These are phyloP conservation scores for Colletes latitarsis DNA, from an alignment of 1,140 invertebrate species.

Conservation along the genomic window DNA sequence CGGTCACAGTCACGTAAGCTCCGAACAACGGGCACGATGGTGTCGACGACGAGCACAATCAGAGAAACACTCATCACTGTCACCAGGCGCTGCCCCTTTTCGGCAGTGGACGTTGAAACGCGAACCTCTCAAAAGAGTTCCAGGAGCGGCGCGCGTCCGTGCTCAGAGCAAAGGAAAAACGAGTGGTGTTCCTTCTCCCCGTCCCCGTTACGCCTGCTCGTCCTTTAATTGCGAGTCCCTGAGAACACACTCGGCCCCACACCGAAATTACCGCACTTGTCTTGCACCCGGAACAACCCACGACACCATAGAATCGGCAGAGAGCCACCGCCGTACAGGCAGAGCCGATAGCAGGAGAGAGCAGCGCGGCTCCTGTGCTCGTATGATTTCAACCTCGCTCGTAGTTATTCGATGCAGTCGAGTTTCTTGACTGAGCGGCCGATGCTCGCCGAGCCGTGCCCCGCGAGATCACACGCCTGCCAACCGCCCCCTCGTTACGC, in stretches of 20 bases:
- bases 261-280: neutral
- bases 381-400: slow-evolving; percentile 35
- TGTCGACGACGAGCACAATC: slow-evolving; percentile 33
- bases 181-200: neutral
- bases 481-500: slow-evolving; percentile 27
- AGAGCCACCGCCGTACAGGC: slow-evolving; percentile 17
- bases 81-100: slow-evolving; percentile 36
- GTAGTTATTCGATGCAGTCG: slow-evolving; percentile 73
- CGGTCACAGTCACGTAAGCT: slow-evolving; percentile 63
- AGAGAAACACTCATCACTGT: slow-evolving; percentile 63
- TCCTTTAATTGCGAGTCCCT: slow-evolving; percentile 21
- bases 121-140: slow-evolving; percentile 11
- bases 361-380: slow-evolving; percentile 51
- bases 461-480: slow-evolving; percentile 58
- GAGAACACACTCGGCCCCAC: neutral
- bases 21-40: slow-evolving; percentile 16
- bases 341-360: slow-evolving; percentile 47
- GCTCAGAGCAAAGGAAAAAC: slow-evolving; percentile 16
- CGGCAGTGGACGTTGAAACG: neutral
- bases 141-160: slow-evolving; percentile 45
- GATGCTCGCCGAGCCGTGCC: slow-evolving; percentile 68
- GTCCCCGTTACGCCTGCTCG: slow-evolving; percentile 17
- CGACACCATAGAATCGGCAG: neutral
- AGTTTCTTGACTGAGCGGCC: slow-evolving; percentile 73
- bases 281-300: neutral